phyloP scores from a whole-genome alignment of 2,113 vertebrate species.

The Lates calcarifer region DNA sequence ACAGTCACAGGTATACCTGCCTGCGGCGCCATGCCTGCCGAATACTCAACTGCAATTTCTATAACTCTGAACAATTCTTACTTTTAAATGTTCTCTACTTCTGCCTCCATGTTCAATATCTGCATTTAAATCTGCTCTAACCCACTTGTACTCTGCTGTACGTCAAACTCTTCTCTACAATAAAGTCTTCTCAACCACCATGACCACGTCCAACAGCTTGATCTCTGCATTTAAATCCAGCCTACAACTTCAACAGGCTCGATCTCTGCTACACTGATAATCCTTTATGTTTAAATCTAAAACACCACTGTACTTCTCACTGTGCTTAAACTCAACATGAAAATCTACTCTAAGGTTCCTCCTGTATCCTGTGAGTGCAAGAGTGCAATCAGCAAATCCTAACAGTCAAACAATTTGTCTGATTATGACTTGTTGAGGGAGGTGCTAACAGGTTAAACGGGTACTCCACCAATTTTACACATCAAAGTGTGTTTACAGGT shows the following conservation, averaged over 20 bases:
- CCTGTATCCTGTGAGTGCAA: too few species aligned
- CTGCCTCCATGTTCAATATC: neutral
- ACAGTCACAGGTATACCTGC: slow-evolving; percentile 48
- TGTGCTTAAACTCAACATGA: neutral
- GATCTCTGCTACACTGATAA: neutral
- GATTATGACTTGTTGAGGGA: neutral
- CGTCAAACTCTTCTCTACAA: neutral
- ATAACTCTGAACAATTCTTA: slow-evolving; percentile 15
- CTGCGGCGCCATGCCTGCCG: neutral
- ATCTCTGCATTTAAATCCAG: slow-evolving; percentile 13
- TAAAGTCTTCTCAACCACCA: slow-evolving; percentile 9
- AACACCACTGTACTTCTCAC: too few species aligned
- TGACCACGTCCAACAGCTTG: neutral
- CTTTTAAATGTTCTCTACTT: neutral
- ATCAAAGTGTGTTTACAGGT: too few species aligned
- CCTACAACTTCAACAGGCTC: neutral
- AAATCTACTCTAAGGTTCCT: neutral
- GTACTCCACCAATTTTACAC: too few species aligned
- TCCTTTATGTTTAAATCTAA: neutral
- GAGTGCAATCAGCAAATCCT: neutral
- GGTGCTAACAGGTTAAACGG: too few species aligned
- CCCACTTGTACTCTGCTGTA: neutral
- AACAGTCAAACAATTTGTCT: neutral
- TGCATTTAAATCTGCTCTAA: slow-evolving; percentile 30
- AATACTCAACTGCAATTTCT: slow-evolving; percentile 23